Base-by-base conservation (phyloP, 2,113 vertebrate genomes). In the Chrysochloris asiatica region DNA sequence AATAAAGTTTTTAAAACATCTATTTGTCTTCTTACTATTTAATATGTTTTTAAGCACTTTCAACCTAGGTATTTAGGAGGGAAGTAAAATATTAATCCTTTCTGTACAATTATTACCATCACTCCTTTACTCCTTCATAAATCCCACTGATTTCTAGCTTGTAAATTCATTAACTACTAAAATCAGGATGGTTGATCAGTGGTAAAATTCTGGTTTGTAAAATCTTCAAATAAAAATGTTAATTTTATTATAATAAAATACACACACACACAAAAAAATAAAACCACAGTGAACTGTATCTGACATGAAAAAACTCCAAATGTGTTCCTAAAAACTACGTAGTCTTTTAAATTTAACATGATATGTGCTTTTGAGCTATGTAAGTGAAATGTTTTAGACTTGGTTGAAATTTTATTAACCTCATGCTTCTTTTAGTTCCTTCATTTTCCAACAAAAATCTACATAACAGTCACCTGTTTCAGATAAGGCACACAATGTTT, bases 141-240 rank as follows among this genome's bases (percentile, higher is more conserved):
- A 63, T 38, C 45, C 38, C 16, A 9, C 6, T 63, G 36, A 67
- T 47, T 65, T 76, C 45, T 69, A 54, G 24, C n/a, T 56, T 95
- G 45, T 17, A 81, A 85, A 73, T 0, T 54, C 16, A 80, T 65
- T 52, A 79, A 89, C 45, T 41, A 85, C 2, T 41, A 73, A 78
- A 90, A 77, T 19, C 8, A 88, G 30, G 8, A 86, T n/a, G 6
- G 4, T 38, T 83, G 91, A 56, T 54, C 24, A 82, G n/a, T 59
- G 24, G 80, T 83, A 26, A 67, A n/a, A 83, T 36, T 72, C 17
- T 90, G 36, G n/a, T 63, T 86, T 73, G 21, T 77, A 76, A 88
- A 92, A 71, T 85, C 59, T 11, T 59, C 30, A 90, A 65, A 45
- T 6, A 91, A 14, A 91, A 85, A 83, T 71, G 76, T 45, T 22